Evolutionary conservation across 2,888 invertebrate species (phyloP).

Genomic region (Candidula unifasciata): DNA sequence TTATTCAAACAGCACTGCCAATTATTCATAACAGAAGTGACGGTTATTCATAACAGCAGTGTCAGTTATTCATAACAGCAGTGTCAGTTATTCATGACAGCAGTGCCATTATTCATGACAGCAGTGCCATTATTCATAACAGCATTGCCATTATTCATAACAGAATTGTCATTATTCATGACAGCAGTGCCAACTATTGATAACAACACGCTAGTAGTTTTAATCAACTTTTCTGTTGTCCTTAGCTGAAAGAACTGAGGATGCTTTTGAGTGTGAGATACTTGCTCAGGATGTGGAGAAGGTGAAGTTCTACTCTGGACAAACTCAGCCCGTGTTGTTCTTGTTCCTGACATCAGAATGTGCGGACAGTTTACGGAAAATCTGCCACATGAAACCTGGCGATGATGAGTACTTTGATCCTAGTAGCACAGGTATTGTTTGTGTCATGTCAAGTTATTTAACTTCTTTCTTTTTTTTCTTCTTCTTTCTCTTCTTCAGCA

Average conservation of each 20-base stretch:
- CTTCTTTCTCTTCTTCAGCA: no score
- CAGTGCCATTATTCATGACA: no score
- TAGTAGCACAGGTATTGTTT: conserved; percentile 78
- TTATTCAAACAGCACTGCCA: no score
- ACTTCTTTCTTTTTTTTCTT: no score
- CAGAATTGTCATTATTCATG: no score
- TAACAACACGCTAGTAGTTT: not conserved
- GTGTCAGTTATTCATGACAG: no score
- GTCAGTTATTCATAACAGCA: no score
- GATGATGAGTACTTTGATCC: conserved; percentile 81
- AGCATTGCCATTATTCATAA: no score
- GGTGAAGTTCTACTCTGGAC: conserved; percentile 84
- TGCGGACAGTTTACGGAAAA: conserved; percentile 84
- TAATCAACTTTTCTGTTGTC: not conserved
- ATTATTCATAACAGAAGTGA: no score
- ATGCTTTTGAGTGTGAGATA: conserved; percentile 60
- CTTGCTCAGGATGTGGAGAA: conserved; percentile 62
- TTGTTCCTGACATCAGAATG: conserved; percentile 86
- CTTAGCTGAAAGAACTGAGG: conserved; percentile 60
- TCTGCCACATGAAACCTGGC: conserved; percentile 83
- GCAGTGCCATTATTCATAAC: no score
- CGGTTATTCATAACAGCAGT: no score
- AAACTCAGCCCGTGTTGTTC: conserved; percentile 87
- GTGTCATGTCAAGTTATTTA: not conserved
- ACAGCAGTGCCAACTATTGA: not conserved